Conservation (phyloP, 2,113 vertebrate species). For the Thryonomys swinderianus region DNA sequence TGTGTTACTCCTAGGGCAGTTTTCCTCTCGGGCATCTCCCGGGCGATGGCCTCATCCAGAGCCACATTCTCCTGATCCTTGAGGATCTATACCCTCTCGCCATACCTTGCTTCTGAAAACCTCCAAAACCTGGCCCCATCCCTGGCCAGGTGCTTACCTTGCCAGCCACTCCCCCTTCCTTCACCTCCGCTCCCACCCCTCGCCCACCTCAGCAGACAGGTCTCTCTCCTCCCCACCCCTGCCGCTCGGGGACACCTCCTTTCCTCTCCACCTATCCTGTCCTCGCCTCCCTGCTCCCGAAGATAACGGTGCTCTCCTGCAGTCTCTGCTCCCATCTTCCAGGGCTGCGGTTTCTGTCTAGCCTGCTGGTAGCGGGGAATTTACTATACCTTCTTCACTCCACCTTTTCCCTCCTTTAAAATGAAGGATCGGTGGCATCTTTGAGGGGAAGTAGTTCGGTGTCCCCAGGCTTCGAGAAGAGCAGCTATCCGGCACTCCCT, state of each 20-base stretch:
- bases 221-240: neutral
- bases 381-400: constrained; percentile 47
- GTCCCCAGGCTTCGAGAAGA: constrained; percentile 34
- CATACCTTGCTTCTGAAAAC: constrained; percentile 50
- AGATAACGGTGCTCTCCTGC: constrained; percentile 59
- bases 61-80: constrained; percentile 17
- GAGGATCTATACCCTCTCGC: neutral
- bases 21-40: constrained; percentile 67
- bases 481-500: constrained; percentile 32
- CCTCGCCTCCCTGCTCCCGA: neutral
- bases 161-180: constrained; percentile 75
- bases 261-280: constrained; percentile 9
- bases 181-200: neutral
- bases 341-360: constrained; percentile 44
- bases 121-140: constrained; percentile 2
- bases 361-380: constrained; percentile 39
- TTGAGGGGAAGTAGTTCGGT: neutral
- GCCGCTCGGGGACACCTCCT: neutral
- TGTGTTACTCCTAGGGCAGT: constrained; percentile 74
- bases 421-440: constrained; percentile 53
- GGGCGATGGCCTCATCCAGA: constrained; percentile 53
- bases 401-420: constrained; percentile 60
- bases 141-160: constrained; percentile 19
- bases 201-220: neutral
- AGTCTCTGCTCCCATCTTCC: neutral